phyloP scores from a whole-genome alignment of 1,140 invertebrate species.

The Maniola jurtina region DNA sequence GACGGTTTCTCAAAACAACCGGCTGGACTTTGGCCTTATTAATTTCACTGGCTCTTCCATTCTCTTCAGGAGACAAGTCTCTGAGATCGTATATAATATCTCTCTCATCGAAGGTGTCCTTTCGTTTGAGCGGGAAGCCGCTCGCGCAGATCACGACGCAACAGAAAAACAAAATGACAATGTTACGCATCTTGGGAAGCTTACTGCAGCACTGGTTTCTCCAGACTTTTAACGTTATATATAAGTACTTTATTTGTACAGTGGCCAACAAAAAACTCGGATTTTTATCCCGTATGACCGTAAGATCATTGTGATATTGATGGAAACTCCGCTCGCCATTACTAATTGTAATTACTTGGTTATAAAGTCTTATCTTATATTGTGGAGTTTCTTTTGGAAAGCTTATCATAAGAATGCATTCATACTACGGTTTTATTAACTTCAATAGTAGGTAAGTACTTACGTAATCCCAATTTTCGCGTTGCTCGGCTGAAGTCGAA shows the following conservation, averaged over 20 bases:
- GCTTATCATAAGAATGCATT: too few species aligned
- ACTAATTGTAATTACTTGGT: too few species aligned
- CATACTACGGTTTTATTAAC: too few species aligned
- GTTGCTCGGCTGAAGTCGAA: too few species aligned
- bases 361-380: too few species aligned
- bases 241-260: constrained; percentile 18
- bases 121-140: neutral
- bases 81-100: neutral
- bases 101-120: neutral
- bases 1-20: neutral
- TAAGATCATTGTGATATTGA: too few species aligned
- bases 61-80: neutral
- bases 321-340: too few species aligned
- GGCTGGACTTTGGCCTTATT: neutral
- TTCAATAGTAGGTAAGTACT: too few species aligned
- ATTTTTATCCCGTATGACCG: neutral
- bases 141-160: neutral
- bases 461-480: too few species aligned
- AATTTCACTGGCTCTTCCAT: neutral
- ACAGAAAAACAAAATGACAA: neutral
- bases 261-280: constrained; percentile 11
- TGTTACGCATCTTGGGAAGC: constrained; percentile 22
- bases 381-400: too few species aligned
- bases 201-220: constrained; percentile 16
- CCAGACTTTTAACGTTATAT: constrained; percentile 14